Evolutionary conservation across 2,113 vertebrate genomes (phyloP), one percentile per base, ranked within the genome.

Genomic region (Coryphaenoides rupestris): DNA sequence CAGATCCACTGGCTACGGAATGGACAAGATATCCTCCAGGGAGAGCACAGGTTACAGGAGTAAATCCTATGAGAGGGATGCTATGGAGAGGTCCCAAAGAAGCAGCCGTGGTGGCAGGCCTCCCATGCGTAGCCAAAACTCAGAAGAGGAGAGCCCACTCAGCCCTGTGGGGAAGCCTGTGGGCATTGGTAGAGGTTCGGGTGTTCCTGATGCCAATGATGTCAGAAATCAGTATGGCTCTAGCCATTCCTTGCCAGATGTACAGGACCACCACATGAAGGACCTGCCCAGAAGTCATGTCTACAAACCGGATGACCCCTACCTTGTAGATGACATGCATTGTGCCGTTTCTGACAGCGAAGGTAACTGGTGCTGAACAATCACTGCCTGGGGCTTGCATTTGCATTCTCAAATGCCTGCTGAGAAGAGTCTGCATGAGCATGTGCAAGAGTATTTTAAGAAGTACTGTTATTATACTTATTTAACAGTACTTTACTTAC

Each of bases 341-440:
- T 98, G 95, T 88, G 97, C 98, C 83, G 96, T 99, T 83, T 99
- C 97, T 23, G 97, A 99, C 92, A 99, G 97, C 9, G 97, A 99
- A 99, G 97, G 97, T 99, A 98, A 98, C 86, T 92, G 88, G 72
- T 97, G 94, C 92, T 96, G 90, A 98, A 76, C 84, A 77, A 85
- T 49, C 75, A 57, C 69, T 86, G 73, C 80, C 71, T 73, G 74
- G 65, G 63, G 57, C 69, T 63, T 58, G 49, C 69, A 65, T 68
- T 50, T 69, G 58, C 46, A 49, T 60, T 55, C 46, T 61, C 63
- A 46, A 16, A 70, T 47, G 14, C 78, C 58, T 74, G 24, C 56
- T 72, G 65, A 15, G 21, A 45, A 47, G 66, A 54, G 19, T 21
- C 52, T 54, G 52, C 23, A 76, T 82, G 63, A 49, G 90, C 88